Percentiles rank a stretch among this genome's conserved stretches.
phyloP scores from a whole-genome alignment of 2,797 vertebrate genomes.

The Aythya fuligula region DNA sequence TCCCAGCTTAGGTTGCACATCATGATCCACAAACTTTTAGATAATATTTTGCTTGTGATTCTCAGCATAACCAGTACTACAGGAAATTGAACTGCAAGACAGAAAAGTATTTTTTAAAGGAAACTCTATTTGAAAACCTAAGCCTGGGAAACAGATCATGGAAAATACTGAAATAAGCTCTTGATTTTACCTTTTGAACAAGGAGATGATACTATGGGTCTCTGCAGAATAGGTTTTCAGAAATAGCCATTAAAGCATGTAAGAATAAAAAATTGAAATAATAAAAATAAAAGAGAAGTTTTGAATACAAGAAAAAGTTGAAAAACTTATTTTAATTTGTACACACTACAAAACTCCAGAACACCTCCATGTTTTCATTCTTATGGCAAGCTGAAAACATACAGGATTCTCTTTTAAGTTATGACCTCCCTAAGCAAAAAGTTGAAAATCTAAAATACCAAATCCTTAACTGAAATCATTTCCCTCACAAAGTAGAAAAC shows the following conservation, averaged over 20 bases:
- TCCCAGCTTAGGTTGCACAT: conserved; percentile 52
- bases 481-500: not conserved
- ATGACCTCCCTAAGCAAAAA: not conserved
- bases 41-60: conserved; percentile 70
- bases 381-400: not conserved
- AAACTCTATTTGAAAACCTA: conserved; percentile 69
- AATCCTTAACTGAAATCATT: not conserved
- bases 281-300: conserved; percentile 19
- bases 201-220: conserved; percentile 63
- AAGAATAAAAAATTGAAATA: conserved; percentile 44
- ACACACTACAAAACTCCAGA: not conserved
- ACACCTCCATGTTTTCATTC: not conserved
- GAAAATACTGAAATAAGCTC: conserved; percentile 72
- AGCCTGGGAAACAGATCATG: conserved; percentile 80
- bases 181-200: conserved; percentile 68
- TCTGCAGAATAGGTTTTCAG: conserved; percentile 66
- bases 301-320: conserved; percentile 45
- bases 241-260: conserved; percentile 53
- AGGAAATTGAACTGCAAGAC: conserved; percentile 81
- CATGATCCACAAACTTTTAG: conserved; percentile 52
- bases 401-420: not conserved
- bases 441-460: not conserved
- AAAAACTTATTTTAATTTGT: not conserved
- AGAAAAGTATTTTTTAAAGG: conserved; percentile 75
- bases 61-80: conserved; percentile 62